These are phyloP conservation scores for Sternarchorhynchus goeldii DNA, from an alignment of 2,797 vertebrate genomes.

Conservation along the genomic window DNA sequence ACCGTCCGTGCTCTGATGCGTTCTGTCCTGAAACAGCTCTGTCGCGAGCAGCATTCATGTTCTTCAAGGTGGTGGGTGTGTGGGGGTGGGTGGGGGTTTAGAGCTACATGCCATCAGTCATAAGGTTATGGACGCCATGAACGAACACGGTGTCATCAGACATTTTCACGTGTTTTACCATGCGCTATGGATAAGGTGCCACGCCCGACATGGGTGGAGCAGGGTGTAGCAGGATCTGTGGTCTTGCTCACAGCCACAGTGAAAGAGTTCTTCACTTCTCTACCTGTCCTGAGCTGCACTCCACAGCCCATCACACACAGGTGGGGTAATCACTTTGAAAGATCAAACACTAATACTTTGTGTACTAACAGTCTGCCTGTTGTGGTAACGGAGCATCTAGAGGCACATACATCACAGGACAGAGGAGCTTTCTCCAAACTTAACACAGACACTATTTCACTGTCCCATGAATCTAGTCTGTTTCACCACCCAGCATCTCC, in stretches of 20 bases:
- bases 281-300: too few species aligned
- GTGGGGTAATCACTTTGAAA: constrained; percentile 1
- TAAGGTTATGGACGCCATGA: too few species aligned
- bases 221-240: too few species aligned
- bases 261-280: too few species aligned
- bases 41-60: neutral
- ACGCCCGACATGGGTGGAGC: too few species aligned
- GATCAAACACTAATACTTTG: neutral
- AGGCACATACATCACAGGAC: constrained; percentile 57
- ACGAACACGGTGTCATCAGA: too few species aligned
- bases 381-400: constrained; percentile 47
- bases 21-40: neutral
- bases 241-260: too few species aligned
- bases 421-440: constrained; percentile 37
- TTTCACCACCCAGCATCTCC: constrained; percentile 43
- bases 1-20: neutral
- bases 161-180: too few species aligned
- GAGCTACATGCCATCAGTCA: too few species aligned
- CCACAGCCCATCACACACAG: neutral
- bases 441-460: constrained; percentile 41
- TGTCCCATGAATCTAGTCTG: constrained; percentile 20
- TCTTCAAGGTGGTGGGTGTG: too few species aligned
- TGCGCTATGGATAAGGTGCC: too few species aligned
- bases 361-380: constrained; percentile 17
- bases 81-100: too few species aligned